A percentile compares a stretch with the other conserved stretches of the same genome.
Evolutionary conservation across 1,140 invertebrate species (phyloP).

Genomic region (Trichonephila clavipes): DNA sequence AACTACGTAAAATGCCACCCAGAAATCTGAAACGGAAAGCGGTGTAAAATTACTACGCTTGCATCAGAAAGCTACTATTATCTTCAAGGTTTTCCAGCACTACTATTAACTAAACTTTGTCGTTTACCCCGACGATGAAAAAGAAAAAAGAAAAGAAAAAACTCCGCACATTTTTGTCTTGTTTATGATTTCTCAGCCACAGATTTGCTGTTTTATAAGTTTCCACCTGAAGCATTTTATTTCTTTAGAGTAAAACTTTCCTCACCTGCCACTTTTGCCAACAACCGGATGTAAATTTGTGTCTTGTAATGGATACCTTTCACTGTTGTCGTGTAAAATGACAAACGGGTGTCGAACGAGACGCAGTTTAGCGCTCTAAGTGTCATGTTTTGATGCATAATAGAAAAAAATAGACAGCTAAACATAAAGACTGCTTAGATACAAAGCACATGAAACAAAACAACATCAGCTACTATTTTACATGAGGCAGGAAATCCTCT

Average conservation of each 20-base stretch:
- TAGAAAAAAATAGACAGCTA: not conserved
- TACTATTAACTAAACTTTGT: slow-evolving; percentile 62
- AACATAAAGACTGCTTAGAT: not conserved
- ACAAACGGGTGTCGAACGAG: slow-evolving; percentile 16
- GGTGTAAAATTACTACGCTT: slow-evolving; percentile 61
- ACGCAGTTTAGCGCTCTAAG: slow-evolving; percentile 7
- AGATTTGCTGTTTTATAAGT: not conserved
- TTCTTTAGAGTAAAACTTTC: not conserved
- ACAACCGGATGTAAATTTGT: slow-evolving; percentile 28
- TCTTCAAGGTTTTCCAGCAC: slow-evolving; percentile 40
- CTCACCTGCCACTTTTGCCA: slow-evolving; percentile 1
- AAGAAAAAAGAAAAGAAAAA: not conserved
- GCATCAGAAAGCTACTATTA: slow-evolving; percentile 60
- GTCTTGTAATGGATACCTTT: slow-evolving; percentile 16
- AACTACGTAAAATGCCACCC: slow-evolving; percentile 53
- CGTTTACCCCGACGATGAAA: slow-evolving; percentile 35
- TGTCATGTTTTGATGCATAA: slow-evolving; percentile 20
- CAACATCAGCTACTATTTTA: no score
- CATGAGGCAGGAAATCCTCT: no score
- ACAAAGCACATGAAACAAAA: not conserved
- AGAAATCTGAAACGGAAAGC: slow-evolving; percentile 67
- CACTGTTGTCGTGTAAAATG: slow-evolving; percentile 6
- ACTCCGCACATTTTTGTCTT: not conserved
- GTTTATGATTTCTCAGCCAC: slow-evolving; percentile 1
- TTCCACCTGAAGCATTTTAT: slow-evolving; percentile 12